Conservation (phyloP, 2,113 vertebrate genomes). For the Ranitomeya imitator region DNA sequence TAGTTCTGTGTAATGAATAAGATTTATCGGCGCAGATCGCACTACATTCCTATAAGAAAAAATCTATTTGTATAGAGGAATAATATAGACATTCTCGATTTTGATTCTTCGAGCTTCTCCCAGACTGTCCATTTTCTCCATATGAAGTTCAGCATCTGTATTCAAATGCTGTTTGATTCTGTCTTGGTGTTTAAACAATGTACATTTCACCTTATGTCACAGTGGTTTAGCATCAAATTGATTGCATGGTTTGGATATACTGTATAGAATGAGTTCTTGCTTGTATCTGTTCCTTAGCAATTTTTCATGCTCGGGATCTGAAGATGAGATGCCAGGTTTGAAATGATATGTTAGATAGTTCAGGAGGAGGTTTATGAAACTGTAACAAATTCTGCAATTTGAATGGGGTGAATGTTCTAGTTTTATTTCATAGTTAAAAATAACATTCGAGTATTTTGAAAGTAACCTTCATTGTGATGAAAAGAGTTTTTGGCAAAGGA, state of each 20-base stretch:
- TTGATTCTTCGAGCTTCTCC: neutral
- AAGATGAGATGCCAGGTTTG: slow-evolving; percentile 1
- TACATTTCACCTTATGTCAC: slow-evolving; percentile 37
- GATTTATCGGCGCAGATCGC: neutral
- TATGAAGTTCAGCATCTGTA: slow-evolving; percentile 22
- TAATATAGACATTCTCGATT: neutral
- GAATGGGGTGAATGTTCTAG: neutral
- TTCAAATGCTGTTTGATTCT: neutral
- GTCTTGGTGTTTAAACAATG: slow-evolving; percentile 26
- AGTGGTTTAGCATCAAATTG: slow-evolving; percentile 40
- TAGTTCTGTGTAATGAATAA: neutral
- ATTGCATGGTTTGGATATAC: slow-evolving; percentile 26
- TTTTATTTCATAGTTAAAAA: neutral
- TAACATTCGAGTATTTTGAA: neutral
- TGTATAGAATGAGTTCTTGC: neutral
- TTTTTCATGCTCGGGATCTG: neutral
- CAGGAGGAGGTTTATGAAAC: neutral
- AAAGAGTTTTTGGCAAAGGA: neutral
- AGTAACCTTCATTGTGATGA: neutral
- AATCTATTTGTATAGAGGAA: neutral
- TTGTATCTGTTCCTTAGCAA: slow-evolving; percentile 27
- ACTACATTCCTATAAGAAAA: neutral
- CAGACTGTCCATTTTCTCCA: slow-evolving; percentile 14
- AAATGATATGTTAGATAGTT: neutral
- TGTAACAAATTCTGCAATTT: neutral